These are phyloP conservation scores for Bubo scandiacus DNA, from an alignment of 2,113 vertebrate species.

Conservation along the genomic window DNA sequence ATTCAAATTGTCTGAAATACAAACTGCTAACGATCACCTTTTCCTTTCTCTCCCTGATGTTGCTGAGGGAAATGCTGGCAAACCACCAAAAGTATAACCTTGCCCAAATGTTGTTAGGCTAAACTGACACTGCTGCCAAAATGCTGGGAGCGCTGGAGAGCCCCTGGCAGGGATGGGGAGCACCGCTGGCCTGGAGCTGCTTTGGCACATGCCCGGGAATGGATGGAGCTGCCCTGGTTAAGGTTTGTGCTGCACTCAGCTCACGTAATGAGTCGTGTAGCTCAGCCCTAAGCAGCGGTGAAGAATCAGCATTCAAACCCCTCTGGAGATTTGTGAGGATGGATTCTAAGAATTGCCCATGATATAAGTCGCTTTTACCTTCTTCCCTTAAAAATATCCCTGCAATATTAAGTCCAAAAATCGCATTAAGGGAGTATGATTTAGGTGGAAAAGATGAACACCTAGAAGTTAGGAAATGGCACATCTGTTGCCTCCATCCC, in stretches of 20 bases:
- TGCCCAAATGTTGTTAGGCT: neutral
- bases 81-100: neutral
- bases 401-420: neutral
- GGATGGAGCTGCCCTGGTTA: neutral
- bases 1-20: neutral
- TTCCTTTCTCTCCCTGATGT: neutral
- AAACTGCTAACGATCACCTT: neutral
- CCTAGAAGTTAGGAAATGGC: neutral
- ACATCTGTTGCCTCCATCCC: neutral
- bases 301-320: neutral
- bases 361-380: neutral
- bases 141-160: neutral
- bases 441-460: conserved; percentile 3
- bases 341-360: neutral
- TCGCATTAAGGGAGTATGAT: neutral
- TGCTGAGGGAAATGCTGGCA: neutral
- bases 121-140: neutral
- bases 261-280: neutral
- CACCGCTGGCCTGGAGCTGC: neutral
- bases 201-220: neutral
- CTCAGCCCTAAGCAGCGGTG: neutral
- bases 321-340: neutral
- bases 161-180: neutral
- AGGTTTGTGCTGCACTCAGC: neutral
- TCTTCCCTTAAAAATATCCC: neutral